Conservation (phyloP, 2,797 vertebrate species). For the Psittacula echo region DNA sequence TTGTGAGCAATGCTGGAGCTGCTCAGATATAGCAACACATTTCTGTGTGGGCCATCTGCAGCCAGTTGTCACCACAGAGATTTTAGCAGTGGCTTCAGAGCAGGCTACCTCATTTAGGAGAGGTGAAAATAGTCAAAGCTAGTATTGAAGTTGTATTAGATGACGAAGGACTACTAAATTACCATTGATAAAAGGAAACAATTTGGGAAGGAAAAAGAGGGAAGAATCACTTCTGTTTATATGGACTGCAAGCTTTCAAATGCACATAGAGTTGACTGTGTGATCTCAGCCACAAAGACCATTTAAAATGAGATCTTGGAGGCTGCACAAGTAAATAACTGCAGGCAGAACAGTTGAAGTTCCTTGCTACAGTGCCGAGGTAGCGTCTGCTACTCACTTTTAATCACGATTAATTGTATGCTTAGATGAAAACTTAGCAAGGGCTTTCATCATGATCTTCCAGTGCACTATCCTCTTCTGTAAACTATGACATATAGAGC, state of each 20-base stretch:
- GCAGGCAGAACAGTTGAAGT: not conserved
- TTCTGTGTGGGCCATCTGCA: not conserved
- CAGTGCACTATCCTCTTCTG: not conserved
- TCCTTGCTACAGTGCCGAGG: slow-evolving; percentile 17
- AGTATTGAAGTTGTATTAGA: not conserved
- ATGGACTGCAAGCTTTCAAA: not conserved
- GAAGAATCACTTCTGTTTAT: not conserved
- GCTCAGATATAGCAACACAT: not conserved
- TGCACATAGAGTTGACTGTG: not conserved
- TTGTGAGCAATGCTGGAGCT: not conserved
- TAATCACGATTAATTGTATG: slow-evolving; percentile 36
- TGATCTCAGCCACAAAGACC: not conserved
- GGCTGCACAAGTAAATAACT: slow-evolving; percentile 37
- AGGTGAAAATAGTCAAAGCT: not conserved
- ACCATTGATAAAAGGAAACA: not conserved
- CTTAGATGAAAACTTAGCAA: not conserved
- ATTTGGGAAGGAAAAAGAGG: not conserved
- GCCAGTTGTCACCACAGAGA: not conserved
- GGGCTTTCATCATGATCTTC: not conserved
- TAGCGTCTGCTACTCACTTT: slow-evolving; percentile 29
- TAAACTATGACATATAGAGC: not conserved
- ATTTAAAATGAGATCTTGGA: not conserved
- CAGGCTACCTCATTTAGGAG: not conserved
- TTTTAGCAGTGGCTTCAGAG: not conserved
- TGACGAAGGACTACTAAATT: not conserved